Conservation (phyloP, 2,888 invertebrate genomes). For the Perizoma flavofasciatum region DNA sequence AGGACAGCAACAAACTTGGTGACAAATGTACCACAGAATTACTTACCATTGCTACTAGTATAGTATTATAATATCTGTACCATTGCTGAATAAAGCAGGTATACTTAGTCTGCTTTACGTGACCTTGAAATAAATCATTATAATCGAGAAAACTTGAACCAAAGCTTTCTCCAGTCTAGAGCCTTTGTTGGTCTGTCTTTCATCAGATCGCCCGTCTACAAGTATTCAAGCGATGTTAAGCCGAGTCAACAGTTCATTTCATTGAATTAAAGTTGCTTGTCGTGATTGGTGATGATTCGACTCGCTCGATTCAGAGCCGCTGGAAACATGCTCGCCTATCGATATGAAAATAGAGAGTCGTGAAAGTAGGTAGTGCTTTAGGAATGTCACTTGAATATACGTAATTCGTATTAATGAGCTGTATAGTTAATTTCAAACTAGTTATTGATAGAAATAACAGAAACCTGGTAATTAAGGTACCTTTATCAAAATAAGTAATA, state of each 20-base stretch:
- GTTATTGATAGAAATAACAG: neutral
- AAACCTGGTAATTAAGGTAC: neutral
- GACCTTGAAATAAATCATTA: neutral
- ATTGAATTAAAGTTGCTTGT: constrained; percentile 13
- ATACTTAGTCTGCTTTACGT: no score
- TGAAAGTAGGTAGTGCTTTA: constrained; percentile 24
- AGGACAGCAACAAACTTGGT: no score
- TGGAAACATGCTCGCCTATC: constrained; percentile 22
- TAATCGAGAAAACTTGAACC: neutral
- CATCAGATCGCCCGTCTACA: constrained; percentile 9
- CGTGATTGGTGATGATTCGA: constrained; percentile 20
- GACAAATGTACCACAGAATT: no score
- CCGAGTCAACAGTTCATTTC: constrained; percentile 12
- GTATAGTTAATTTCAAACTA: neutral
- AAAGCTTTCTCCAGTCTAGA: constrained; percentile 5
- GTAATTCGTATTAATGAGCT: constrained; percentile 1
- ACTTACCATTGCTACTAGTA: no score
- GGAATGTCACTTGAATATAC: constrained; percentile 20
- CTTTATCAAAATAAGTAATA: neutral
- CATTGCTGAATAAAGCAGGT: no score
- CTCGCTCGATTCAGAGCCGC: constrained; percentile 2
- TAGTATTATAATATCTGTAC: no score
- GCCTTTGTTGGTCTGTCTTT: constrained; percentile 10
- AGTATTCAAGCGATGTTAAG: constrained; percentile 1
- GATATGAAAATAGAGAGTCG: constrained; percentile 30